Evolutionary conservation across 2,797 vertebrate genomes (phyloP).

Genomic region (Tragopan temminckii): DNA sequence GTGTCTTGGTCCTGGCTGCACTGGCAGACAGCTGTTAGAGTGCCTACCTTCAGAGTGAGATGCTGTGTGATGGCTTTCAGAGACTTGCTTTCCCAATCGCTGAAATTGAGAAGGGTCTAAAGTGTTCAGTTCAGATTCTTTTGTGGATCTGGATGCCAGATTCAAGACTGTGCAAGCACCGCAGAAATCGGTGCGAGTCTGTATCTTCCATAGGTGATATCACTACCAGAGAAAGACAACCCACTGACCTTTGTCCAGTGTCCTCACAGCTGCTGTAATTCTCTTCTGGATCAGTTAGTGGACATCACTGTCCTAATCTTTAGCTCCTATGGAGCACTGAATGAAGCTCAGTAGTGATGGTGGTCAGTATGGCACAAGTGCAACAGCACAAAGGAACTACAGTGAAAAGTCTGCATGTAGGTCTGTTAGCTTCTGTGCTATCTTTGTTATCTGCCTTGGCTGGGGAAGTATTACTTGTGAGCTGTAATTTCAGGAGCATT

Average conservation of each 20-base stretch:
- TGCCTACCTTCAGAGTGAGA: not conserved
- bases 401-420: not conserved
- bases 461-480: not conserved
- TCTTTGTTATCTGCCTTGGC: not conserved
- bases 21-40: not conserved
- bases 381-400: no score
- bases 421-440: not conserved
- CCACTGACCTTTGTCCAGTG: not conserved
- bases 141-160: not conserved
- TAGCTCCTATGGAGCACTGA: not conserved
- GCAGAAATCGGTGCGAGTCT: not conserved
- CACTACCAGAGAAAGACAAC: not conserved
- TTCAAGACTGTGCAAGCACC: not conserved
- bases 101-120: not conserved
- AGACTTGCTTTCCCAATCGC: not conserved
- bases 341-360: not conserved
- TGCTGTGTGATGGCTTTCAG: not conserved
- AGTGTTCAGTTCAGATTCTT: not conserved
- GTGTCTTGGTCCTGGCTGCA: not conserved
- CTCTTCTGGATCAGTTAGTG: not conserved
- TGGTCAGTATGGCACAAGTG: not conserved
- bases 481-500: not conserved
- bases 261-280: not conserved
- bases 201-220: not conserved
- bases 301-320: not conserved